Evolutionary conservation across 2,797 vertebrate genomes (phyloP).

Genomic region (Ibycter americanus): DNA sequence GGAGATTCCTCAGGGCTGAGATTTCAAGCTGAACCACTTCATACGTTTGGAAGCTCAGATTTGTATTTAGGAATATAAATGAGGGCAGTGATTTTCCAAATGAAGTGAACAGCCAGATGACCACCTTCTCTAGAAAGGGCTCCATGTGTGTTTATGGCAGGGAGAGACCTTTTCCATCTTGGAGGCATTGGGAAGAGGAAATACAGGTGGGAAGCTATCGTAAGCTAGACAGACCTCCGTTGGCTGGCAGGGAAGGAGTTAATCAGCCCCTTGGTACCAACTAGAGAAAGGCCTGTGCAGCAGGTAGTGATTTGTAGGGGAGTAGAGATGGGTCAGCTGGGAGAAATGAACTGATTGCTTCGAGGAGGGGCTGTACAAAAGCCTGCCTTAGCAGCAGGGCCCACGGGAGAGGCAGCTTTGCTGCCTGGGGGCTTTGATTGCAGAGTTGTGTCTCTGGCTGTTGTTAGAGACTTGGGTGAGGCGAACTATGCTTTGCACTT

Average conservation of each 20-base stretch:
- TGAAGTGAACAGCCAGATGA: neutral
- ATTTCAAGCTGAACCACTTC: neutral
- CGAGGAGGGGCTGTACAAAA: neutral
- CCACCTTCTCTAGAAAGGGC: neutral
- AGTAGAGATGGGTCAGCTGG: neutral
- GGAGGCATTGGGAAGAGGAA: neutral
- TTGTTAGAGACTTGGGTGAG: neutral
- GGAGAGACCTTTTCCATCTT: neutral
- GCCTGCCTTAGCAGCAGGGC: fast-evolving
- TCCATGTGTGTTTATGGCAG: neutral
- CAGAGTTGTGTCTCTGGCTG: fast-evolving
- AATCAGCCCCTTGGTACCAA: neutral
- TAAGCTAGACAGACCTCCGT: neutral
- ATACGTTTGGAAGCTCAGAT: neutral
- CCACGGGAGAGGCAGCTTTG: fast-evolving
- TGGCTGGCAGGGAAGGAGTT: neutral
- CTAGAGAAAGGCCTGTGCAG: neutral
- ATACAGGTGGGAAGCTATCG: neutral
- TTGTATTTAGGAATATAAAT: neutral
- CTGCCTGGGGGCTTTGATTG: neutral
- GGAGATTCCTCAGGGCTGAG: neutral
- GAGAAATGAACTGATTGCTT: neutral
- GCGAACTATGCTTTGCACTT: fast-evolving
- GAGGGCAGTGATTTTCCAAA: neutral
- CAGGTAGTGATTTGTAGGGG: neutral